Percentiles rank a stretch among this genome's conserved stretches.
These are phyloP conservation scores for Nibea albiflora DNA, from an alignment of 2,113 vertebrate genomes.

Conservation along the genomic window DNA sequence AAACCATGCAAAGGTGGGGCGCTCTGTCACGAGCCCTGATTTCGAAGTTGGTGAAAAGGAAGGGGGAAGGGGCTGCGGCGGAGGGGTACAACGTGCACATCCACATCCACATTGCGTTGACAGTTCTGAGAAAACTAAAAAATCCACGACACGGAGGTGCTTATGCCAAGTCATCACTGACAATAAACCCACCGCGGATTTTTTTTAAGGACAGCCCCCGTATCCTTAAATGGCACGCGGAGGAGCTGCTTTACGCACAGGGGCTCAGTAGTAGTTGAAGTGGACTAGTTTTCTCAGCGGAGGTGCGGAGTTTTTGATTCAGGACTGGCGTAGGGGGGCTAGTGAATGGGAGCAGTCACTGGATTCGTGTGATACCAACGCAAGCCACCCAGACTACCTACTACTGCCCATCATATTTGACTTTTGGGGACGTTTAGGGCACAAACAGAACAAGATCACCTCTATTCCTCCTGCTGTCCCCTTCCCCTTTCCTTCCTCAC, in stretches of 20 bases:
- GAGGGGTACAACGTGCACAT: constrained; percentile 77
- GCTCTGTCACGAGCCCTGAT: constrained; percentile 66
- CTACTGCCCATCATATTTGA: constrained; percentile 48
- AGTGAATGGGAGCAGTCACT: constrained; percentile 78
- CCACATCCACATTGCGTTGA: constrained; percentile 46
- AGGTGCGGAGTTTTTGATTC: constrained; percentile 68
- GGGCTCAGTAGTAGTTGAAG: constrained; percentile 25
- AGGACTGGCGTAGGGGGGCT: constrained; percentile 63
- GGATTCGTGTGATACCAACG: constrained; percentile 69
- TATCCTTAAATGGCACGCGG: constrained; percentile 1
- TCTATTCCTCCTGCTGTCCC: constrained; percentile 66
- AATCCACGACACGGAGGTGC: neutral
- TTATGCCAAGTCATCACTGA: neutral
- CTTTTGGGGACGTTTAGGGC: constrained; percentile 66
- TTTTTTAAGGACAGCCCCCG: constrained; percentile 12
- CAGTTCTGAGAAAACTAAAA: constrained; percentile 33
- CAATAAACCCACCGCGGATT: neutral
- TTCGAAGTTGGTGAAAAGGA: constrained; percentile 73
- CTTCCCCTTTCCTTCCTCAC: constrained; percentile 73
- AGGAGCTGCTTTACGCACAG: neutral
- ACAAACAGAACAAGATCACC: constrained; percentile 53
- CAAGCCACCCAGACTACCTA: constrained; percentile 49
- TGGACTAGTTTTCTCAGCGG: constrained; percentile 84
- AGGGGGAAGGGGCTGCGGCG: constrained; percentile 77
- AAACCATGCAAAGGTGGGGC: constrained; percentile 63